Percentiles rank a stretch among this genome's conserved stretches.
phyloP scores from a whole-genome alignment of 30 jellyfish, hydroid and myxozoan species.

The Pelagia noctiluca region DNA sequence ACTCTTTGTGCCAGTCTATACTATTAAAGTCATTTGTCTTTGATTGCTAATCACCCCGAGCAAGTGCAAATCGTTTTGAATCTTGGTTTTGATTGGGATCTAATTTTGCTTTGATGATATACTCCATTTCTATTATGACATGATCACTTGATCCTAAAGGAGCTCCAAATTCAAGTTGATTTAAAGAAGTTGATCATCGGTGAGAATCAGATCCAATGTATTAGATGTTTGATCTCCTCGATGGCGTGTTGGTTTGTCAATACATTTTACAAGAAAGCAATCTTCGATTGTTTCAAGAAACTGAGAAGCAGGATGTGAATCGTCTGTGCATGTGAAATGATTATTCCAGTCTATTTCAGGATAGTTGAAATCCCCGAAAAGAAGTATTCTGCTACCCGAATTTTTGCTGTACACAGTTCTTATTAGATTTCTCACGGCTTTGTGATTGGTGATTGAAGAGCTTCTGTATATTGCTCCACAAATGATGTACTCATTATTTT shows the following conservation, averaged over 20 bases:
- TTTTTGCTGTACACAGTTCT: constrained; percentile 3
- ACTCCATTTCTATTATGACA: too few species aligned
- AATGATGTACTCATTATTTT: constrained; percentile 26
- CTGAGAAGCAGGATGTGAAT: not conserved
- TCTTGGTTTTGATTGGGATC: too few species aligned
- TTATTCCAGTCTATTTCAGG: not conserved
- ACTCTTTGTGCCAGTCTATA: too few species aligned
- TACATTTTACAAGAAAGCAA: not conserved
- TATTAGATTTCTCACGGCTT: constrained; percentile 30
- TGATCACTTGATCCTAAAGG: too few species aligned
- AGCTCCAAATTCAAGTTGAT: too few species aligned
- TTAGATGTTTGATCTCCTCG: not conserved
- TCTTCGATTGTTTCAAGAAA: not conserved
- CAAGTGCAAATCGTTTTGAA: too few species aligned
- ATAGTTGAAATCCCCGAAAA: not conserved
- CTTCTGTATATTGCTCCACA: constrained; percentile 38
- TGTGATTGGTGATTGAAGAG: constrained; percentile 23
- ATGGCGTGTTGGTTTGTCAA: not conserved
- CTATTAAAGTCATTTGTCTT: too few species aligned
- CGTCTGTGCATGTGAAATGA: not conserved
- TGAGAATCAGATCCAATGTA: not conserved
- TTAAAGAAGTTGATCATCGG: too few species aligned
- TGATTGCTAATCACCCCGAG: too few species aligned
- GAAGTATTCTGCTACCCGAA: not conserved
- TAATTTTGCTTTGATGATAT: too few species aligned